Conservation (phyloP, 2,113 vertebrate genomes). For the Pedionomus torquatus region DNA sequence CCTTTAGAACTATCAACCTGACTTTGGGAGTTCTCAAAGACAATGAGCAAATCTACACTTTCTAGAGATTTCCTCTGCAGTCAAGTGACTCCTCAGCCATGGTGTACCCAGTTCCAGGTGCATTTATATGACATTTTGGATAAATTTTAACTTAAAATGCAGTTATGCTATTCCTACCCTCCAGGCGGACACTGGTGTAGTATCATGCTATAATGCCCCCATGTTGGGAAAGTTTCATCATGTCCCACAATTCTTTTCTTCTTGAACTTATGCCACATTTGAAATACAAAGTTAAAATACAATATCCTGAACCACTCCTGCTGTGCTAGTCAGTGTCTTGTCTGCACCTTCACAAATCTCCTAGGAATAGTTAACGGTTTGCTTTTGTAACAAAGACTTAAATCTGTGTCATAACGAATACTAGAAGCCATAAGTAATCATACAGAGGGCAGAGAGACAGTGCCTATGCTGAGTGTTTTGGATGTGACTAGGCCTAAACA, state of each 20-base stretch:
- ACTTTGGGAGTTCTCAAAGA: background rate
- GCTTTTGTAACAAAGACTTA: background rate
- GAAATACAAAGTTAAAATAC: background rate
- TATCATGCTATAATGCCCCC: background rate
- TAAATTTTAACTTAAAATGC: background rate
- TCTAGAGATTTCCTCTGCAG: background rate
- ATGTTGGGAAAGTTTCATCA: background rate
- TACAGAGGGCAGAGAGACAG: background rate
- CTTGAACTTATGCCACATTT: background rate
- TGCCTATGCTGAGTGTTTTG: background rate
- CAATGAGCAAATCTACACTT: background rate
- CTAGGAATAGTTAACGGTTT: background rate
- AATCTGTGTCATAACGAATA: background rate
- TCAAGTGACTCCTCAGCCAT: background rate
- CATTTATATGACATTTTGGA: background rate
- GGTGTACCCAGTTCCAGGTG: background rate
- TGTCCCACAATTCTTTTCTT: background rate
- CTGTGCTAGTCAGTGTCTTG: background rate
- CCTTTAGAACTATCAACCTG: background rate
- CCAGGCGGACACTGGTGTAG: background rate
- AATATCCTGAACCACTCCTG: background rate
- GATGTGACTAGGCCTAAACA: background rate
- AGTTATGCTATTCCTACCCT: background rate
- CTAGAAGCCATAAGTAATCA: background rate
- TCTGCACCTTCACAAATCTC: background rate